Evolutionary conservation across 1,140 invertebrate species (phyloP), one percentile per base, ranked within the genome.

Genomic region (Ladona fulva): DNA sequence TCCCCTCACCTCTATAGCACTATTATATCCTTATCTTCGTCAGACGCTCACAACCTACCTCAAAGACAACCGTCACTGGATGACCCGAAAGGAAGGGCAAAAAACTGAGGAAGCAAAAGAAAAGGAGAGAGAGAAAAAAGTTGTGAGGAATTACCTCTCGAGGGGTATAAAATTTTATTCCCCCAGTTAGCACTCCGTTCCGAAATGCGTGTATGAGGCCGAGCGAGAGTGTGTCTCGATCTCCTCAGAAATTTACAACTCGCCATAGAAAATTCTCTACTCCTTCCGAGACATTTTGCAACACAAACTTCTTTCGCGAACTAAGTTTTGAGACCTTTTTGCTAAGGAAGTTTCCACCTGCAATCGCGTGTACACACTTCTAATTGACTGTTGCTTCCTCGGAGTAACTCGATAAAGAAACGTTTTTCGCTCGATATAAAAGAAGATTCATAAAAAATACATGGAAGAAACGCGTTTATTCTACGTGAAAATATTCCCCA

Each of bases 1-100:
- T n/a, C n/a, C n/a, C n/a, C n/a, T n/a, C n/a, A n/a, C n/a, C n/a
- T n/a, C n/a, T n/a, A n/a, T 37, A 37, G 3, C 29, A 37, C 29
- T 37, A 37, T 37, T 37, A 37, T 66, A 6, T 22, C 52, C 52
- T 66, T 66, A 66, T 66, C 52, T 66, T 22, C 1, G n/a, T 16
- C 52, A 66, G 52, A 66, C 52, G n/a, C n/a, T 66, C 52, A 66
- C 52, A 66, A 66, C 52, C 52, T 66, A 66, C 52, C 52, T 66
- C 52, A 66, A 66, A 22, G 52, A 22, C 5, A 12, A 22, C 14
- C 52, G 3, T 52, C 44, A 52, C 44, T 10, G 44, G 44, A 52
- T 52, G 44, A 52, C 44, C 44, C 44, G 19, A 19, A 52, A 52
- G 52, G 14, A 12, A 66, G 52, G 52, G n/a, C 14, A 66, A 66